phyloP scores from a whole-genome alignment of 2,113 vertebrate genomes.

The Excalfactoria chinensis region DNA sequence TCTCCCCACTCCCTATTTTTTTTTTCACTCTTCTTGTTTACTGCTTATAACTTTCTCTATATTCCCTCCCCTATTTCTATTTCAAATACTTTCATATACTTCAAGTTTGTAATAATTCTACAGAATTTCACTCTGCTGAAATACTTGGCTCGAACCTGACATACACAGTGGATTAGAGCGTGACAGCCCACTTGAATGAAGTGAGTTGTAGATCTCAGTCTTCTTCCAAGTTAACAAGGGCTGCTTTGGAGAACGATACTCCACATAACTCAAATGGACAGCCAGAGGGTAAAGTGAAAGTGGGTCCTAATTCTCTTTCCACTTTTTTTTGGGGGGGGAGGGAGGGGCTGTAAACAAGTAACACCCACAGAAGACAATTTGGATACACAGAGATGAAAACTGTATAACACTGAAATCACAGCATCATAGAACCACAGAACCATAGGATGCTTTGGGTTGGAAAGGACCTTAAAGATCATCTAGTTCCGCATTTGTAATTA shows the following conservation, averaged over 20 bases:
- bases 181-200: background rate
- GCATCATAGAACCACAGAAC: background rate
- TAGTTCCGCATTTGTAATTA: background rate
- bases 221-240: background rate
- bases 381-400: background rate
- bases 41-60: background rate
- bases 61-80: background rate
- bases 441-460: background rate
- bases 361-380: background rate
- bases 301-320: conserved; percentile 5
- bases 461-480: background rate
- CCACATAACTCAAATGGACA: background rate
- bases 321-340: background rate
- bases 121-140: conserved; percentile 12
- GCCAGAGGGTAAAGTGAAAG: background rate
- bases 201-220: background rate
- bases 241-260: background rate
- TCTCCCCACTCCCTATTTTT: background rate
- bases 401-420: background rate
- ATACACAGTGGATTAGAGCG: background rate
- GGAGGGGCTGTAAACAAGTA: background rate
- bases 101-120: background rate
- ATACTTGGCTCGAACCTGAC: background rate
- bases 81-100: background rate
- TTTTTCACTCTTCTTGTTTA: background rate